A percentile compares a stretch with the other conserved stretches of the same genome.
These are phyloP conservation scores for Hydractinia echinata DNA, from an alignment of 30 jellyfish, hydroid and myxozoan genomes.

Conservation along the genomic window DNA sequence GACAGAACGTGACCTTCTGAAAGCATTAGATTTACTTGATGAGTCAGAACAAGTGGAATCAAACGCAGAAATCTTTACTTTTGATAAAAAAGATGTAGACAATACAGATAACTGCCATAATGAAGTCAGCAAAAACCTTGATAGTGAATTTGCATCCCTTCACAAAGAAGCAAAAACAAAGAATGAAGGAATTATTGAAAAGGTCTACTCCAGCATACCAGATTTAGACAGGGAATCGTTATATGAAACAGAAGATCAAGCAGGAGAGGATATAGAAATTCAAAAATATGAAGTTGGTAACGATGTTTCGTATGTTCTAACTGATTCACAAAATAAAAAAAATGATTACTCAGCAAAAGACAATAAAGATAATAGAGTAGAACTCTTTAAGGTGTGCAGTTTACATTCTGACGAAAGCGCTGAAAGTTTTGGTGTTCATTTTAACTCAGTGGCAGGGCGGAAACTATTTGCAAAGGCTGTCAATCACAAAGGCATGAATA, in stretches of 20 bases:
- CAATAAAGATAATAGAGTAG: too few species aligned
- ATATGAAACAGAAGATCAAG: too few species aligned
- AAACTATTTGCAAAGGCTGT: constrained; percentile 10
- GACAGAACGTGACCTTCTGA: constrained; percentile 8
- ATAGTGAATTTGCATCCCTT: constrained; percentile 2
- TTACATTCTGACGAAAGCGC: background rate
- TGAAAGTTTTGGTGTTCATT: background rate
- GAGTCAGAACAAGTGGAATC: background rate
- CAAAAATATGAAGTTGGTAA: too few species aligned
- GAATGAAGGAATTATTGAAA: constrained; percentile 4
- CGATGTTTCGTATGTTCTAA: too few species aligned
- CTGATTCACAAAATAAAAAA: too few species aligned
- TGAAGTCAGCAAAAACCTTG: background rate
- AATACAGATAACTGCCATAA: background rate
- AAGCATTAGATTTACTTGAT: background rate
- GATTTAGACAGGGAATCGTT: background rate
- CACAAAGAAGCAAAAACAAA: constrained; percentile 12
- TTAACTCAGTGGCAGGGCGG: constrained; percentile 3
- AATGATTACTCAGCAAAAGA: too few species aligned
- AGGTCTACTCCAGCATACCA: background rate
- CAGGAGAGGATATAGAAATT: too few species aligned
- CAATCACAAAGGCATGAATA: constrained; percentile 23
- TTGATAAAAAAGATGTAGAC: background rate
- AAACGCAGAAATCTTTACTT: background rate
- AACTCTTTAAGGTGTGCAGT: background rate